Evolutionary conservation across 2,113 vertebrate genomes (phyloP).

Genomic region (Poicephalus meyeri): DNA sequence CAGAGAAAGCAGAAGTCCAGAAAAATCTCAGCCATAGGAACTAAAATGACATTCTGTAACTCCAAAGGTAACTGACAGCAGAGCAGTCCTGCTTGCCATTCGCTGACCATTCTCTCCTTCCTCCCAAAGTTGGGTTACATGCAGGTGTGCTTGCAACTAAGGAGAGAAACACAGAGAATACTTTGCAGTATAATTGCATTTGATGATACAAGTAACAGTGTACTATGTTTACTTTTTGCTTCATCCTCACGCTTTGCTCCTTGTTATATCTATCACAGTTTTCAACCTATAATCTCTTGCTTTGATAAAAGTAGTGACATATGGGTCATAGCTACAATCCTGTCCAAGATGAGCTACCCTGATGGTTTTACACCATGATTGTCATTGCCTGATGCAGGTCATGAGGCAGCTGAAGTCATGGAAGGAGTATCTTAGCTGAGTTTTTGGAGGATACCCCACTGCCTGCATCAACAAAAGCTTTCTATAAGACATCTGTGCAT

Average conservation of each 20-base stretch:
- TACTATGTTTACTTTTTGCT: neutral
- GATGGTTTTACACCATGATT: neutral
- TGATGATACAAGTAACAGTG: neutral
- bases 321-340: neutral
- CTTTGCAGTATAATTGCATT: neutral
- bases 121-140: neutral
- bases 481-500: neutral
- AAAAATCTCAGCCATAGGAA: neutral
- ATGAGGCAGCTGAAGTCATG: neutral
- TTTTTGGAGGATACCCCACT: neutral
- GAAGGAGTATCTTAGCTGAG: neutral
- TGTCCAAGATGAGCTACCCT: neutral
- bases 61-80: neutral
- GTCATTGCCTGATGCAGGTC: neutral
- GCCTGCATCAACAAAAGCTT: neutral
- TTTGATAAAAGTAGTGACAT: neutral
- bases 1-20: neutral
- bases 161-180: neutral
- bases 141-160: neutral
- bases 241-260: neutral
- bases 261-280: neutral
- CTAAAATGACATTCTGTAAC: neutral
- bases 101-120: neutral
- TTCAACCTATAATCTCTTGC: neutral
- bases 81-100: neutral